Base-by-base conservation (phyloP, 2,113 vertebrate genomes). In the Brachirus orientalis region DNA sequence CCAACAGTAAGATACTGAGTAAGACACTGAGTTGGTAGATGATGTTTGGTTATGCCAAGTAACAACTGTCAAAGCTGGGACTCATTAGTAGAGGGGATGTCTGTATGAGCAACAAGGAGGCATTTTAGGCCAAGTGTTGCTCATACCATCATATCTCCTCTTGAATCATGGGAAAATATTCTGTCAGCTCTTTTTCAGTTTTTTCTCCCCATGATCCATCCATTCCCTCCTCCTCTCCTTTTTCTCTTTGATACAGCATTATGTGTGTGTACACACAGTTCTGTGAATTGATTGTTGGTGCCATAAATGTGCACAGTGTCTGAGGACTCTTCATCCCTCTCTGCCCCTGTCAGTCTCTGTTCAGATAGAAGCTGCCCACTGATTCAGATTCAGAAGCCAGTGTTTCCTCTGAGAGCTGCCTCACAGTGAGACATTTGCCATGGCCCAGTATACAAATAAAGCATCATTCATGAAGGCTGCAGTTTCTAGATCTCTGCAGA, bases 301-400 rank as follows among this genome's bases (percentile, higher is more conserved):
- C 72, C 51, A 52, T 67, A 50, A 20, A 68, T 82, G 57, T 53
- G 11, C 47, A 28, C 56, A 22, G 22, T 1, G 18, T 57, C 76
- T n/a, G 59, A 43, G 28, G 44, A 13, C 61, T 56, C 70, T 64
- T 74, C 69, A 63, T 68, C 77, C 72, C 52, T 56, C 64, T 50
- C 17, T 28, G 28, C 10, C 17, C 17, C 46, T 18, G 37, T 58
- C 75, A 74, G 69, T 46, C 59, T 83, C 70, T 75, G 68, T 61
- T 62, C 66, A 84, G 78, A 84, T 84, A 82, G 70, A 10, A 72
- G 57, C 79, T 37, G 72, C 79, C 67, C 54, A 33, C 76, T 62
- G 72, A 83, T 87, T 87, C 61, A 76, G 76, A 85, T 88, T 82
- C 80, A 84, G 73, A 73, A 64, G 74, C 86, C 22, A 10, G 62